A percentile compares a stretch with the other conserved stretches of the same genome.
These are phyloP conservation scores for Siphonodentalium dalli DNA, from an alignment of 2,888 invertebrate genomes.

Conservation along the genomic window DNA sequence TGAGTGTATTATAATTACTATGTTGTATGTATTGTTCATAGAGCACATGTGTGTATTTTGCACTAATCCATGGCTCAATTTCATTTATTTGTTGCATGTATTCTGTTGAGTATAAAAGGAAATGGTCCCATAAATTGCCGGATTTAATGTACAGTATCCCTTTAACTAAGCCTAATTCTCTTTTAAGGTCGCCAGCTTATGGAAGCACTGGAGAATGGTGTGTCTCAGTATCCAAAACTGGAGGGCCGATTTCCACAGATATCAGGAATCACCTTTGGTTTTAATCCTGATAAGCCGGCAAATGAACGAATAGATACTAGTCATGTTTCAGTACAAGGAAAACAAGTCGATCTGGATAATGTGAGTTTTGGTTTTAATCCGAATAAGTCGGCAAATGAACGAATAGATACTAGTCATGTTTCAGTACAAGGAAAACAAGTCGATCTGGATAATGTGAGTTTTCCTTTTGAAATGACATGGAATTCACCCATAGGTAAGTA, in stretches of 20 bases:
- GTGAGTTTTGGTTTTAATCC: slow-evolving; percentile 66
- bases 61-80: too few species aligned
- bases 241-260: slow-evolving; percentile 91
- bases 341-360: slow-evolving; percentile 75
- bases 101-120: too few species aligned
- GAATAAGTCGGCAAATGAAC: slow-evolving; percentile 72
- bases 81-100: too few species aligned
- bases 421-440: slow-evolving; percentile 87
- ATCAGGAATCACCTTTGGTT: slow-evolving; percentile 69
- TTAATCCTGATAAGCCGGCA: slow-evolving; percentile 70
- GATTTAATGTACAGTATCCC: too few species aligned
- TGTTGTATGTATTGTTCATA: too few species aligned
- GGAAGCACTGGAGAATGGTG: slow-evolving; percentile 82
- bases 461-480: too few species aligned
- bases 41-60: too few species aligned
- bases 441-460: slow-evolving; percentile 68
- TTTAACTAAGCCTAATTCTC: too few species aligned
- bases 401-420: slow-evolving; percentile 77
- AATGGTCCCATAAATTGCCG: too few species aligned
- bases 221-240: slow-evolving; percentile 83
- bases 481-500: too few species aligned
- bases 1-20: too few species aligned
- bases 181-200: slow-evolving; percentile 72
- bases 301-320: slow-evolving; percentile 76
- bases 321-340: slow-evolving; percentile 83